Evolutionary conservation across 1,140 invertebrate species (phyloP), one percentile per base, ranked within the genome.

Genomic region (Spodoptera frugiperda): DNA sequence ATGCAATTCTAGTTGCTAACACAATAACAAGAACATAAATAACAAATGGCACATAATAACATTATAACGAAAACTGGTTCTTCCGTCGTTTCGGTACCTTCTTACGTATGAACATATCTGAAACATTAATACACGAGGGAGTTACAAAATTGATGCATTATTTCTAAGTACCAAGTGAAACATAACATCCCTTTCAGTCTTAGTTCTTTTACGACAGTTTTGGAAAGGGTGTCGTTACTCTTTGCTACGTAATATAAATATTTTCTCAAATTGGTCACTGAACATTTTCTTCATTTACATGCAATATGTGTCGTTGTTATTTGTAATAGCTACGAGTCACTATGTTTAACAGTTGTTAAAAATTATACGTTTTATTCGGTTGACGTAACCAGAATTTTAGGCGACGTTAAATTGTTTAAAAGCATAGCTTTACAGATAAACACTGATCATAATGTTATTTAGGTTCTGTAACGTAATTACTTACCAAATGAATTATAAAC

Each of bases 121-220:
- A 63, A 12, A 44, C 39, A 48, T 46, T 25, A 51, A 49, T 48
- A 14, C 61, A 46, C 14, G 61, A 25, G 44, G 61, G 61, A 48
- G 61, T 65, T 65, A 44, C 61, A 65, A 46, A 65, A 65, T 65
- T 19, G 17, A 48, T 25, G 14, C 61, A n/a, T 65, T 49, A 30
- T 17, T 12, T 48, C 19, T 65, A 19, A 65, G 17, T 49, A 65
- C 17, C 12, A 2, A 49, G 15, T 19, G 61, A 65, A 49, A 65
- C 59, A 48, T 21, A 65, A 46, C 61, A 25, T 49, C 61, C n/a
- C 57, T 48, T 19, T 12, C 17, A 14, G 12, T 25, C 19, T 55
- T 9, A 10, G 5, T 19, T 39, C 30, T 61, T 59, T 61, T 10
- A 61, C 57, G 25, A 33, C 33, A n/a, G 33, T 39, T 39, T 39